Evolutionary conservation across 2,113 vertebrate genomes (phyloP).

Genomic region (Rhineura floridana): DNA sequence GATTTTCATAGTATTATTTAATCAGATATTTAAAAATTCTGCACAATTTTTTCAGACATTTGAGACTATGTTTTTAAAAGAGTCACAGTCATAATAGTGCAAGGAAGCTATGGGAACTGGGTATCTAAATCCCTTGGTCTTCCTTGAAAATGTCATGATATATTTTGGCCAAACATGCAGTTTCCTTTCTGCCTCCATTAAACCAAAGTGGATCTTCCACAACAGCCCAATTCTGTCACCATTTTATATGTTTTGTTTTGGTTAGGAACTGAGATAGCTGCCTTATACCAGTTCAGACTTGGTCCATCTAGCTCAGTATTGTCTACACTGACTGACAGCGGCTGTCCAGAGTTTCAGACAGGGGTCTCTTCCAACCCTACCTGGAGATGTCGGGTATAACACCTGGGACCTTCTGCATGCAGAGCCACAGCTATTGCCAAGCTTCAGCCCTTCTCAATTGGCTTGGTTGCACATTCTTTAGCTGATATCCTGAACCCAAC

Average conservation of each 20-base stretch:
- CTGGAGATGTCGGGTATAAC: no score
- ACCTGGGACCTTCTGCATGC: no score
- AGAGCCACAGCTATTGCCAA: no score
- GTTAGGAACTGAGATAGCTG: no score
- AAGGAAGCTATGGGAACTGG: background rate
- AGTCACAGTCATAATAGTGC: background rate
- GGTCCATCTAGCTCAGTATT: no score
- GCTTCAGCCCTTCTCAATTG: no score
- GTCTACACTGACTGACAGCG: no score
- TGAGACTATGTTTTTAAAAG: background rate
- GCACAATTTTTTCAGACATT: background rate
- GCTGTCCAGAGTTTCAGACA: no score
- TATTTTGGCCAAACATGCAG: background rate
- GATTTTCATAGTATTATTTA: background rate
- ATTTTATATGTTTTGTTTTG: background rate
- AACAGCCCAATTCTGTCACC: background rate
- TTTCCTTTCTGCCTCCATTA: background rate
- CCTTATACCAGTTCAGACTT: no score
- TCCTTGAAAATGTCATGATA: background rate
- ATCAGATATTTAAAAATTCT: background rate
- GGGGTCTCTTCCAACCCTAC: no score
- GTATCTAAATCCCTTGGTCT: no score
- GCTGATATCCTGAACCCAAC: background rate
- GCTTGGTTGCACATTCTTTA: background rate
- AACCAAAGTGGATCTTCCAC: background rate